Evolutionary conservation across 2,888 invertebrate species (phyloP).

Genomic region (Saturnia japonica): DNA sequence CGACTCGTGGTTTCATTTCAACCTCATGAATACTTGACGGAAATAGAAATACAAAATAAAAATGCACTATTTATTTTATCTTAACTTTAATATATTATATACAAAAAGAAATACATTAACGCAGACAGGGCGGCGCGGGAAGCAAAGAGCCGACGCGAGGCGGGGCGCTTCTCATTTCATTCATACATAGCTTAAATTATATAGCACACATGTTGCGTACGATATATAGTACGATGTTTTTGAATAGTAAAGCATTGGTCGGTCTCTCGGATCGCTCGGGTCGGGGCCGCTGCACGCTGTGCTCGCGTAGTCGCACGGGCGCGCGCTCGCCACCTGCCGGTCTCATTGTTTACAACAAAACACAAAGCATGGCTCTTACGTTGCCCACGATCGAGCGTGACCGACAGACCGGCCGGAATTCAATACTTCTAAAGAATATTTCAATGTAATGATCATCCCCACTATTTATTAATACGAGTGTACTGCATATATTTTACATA

Average conservation of each 20-base stretch:
- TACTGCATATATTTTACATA: not conserved
- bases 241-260: not conserved
- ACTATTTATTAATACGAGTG: not conserved
- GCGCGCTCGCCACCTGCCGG: not conserved
- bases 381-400: no score
- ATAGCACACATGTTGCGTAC: conserved; percentile 5
- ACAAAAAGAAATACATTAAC: conserved; percentile 67
- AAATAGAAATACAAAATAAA: conserved; percentile 38
- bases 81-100: conserved; percentile 76
- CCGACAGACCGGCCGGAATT: not conserved
- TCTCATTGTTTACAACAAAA: not conserved
- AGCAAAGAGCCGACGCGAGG: no score
- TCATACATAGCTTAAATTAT: not conserved
- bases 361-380: not conserved
- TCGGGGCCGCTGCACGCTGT: no score
- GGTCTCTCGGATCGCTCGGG: no score
- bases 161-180: not conserved
- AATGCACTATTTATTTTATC: conserved; percentile 47
- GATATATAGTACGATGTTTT: not conserved
- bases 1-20: conserved; percentile 38
- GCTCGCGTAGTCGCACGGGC: no score
- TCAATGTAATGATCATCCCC: not conserved
- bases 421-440: not conserved
- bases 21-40: not conserved
- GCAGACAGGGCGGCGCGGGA: conserved; percentile 17